These are phyloP conservation scores for Cephalopachus bancanus DNA, from an alignment of 2,797 vertebrate genomes.

Conservation along the genomic window DNA sequence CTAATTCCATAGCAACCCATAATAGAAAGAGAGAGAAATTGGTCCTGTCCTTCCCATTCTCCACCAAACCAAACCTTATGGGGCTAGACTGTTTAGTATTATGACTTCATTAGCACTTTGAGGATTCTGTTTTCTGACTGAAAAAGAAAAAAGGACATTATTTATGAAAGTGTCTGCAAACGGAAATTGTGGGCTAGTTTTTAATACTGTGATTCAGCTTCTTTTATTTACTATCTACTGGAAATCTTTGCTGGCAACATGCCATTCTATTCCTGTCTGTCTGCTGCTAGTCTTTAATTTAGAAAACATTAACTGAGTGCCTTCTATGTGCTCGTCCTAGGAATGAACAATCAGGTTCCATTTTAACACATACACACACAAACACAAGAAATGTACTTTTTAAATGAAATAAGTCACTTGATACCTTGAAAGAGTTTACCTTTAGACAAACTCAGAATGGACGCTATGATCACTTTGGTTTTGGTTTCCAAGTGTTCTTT, in stretches of 20 bases:
- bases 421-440: not conserved
- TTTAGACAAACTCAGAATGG: constrained; percentile 29
- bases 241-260: constrained; percentile 12
- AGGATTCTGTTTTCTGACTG: constrained; percentile 46
- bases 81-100: not conserved
- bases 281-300: constrained; percentile 31
- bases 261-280: not conserved
- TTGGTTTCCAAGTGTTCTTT: constrained; percentile 42
- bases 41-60: not conserved
- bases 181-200: constrained; percentile 66
- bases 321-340: constrained; percentile 16
- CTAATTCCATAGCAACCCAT: not conserved
- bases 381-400: constrained; percentile 18
- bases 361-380: not conserved
- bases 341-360: constrained; percentile 27
- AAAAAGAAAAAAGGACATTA: not conserved
- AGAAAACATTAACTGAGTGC: constrained; percentile 25
- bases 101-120: constrained; percentile 21
- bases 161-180: constrained; percentile 51
- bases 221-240: constrained; percentile 25
- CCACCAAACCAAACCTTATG: not conserved
- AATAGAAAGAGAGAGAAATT: not conserved
- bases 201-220: constrained; percentile 35
- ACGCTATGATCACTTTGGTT: constrained; percentile 40
- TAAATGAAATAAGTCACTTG: constrained; percentile 7